Evolutionary conservation across 1,140 invertebrate genomes (phyloP).

Genomic region (Pseudachorutes palmiensis): DNA sequence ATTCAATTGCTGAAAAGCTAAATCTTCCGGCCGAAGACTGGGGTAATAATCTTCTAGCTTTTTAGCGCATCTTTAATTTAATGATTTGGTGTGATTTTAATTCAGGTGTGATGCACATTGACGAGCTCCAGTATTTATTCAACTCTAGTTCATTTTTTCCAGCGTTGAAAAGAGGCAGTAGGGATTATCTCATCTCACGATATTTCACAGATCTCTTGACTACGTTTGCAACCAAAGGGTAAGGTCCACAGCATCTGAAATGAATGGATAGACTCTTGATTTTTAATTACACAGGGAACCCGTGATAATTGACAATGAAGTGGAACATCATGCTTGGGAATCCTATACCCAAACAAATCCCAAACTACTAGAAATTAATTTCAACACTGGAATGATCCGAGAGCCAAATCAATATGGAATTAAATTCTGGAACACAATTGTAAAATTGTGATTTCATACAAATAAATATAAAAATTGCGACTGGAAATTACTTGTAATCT

Average conservation of each 20-base stretch:
- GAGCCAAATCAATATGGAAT: background rate
- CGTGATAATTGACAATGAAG: background rate
- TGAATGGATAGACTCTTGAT: background rate
- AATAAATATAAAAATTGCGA: too few relatives aligned
- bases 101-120: constrained; percentile 15
- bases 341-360: background rate
- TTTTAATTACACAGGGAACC: background rate
- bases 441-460: background rate
- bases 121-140: constrained; percentile 18
- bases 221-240: constrained; percentile 4
- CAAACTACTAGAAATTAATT: constrained; percentile 10
- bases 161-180: background rate
- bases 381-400: constrained; percentile 1
- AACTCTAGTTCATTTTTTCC: background rate
- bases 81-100: background rate
- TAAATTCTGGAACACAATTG: constrained; percentile 7
- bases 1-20: constrained; percentile 1
- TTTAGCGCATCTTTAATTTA: background rate
- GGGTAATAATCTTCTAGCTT: background rate
- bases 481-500: too few relatives aligned
- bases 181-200: background rate
- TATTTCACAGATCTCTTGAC: constrained; percentile 3
- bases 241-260: background rate
- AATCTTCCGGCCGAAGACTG: background rate
- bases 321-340: background rate